Base-by-base conservation (phyloP, 2,888 invertebrate genomes). In the Lasioglossum leucozonium region DNA sequence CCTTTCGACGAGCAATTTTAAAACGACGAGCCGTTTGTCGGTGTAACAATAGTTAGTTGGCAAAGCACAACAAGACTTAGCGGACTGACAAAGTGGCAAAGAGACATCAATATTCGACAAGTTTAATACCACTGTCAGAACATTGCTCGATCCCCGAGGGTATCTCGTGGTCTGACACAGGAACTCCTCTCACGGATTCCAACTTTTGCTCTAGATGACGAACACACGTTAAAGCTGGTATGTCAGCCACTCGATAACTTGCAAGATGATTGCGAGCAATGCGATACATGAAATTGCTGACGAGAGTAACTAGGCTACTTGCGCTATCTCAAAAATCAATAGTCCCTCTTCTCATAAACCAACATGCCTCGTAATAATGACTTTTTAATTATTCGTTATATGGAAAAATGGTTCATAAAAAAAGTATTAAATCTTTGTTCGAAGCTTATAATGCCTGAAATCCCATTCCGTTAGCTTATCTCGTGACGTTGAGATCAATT, bases 91-190 rank as follows among this genome's bases (percentile, higher is more conserved):
- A 81, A 82, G 81, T 84, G 84, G 85, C 79, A 81, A 85, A 81
- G 86, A 81, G 89, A 85, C 84, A 88, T 89, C 87, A 82, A 82
- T 87, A 90, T 88, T 80, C 79, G 86, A 88, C 83, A 89, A 90
- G 89, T 90, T 87, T 87, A 90, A 90, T 90, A 93, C 93, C 92
- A 89, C 92, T 82, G 92, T 93, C 92, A 87, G 92, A 92, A 92
- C 91, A 88, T 87, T 88, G 87, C 78, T 87, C 84, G 82, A 85
- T 87, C 88, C 92, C 89, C 88, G 87, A 69, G 76, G 85, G 77
- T 75, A 77, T 77, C 74, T 72, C 76, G 85, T 73, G 85, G 84
- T 92, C 92, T 85, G 89, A 90, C 91, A 81, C 84, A 81, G 87
- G 84, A 91, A 90, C 90, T 90, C 88, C 89, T 89, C 89, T 77